Evolutionary conservation across 2,797 vertebrate species (phyloP), one percentile per base, ranked within the genome.

Genomic region (Parotocinclus haroldoi): DNA sequence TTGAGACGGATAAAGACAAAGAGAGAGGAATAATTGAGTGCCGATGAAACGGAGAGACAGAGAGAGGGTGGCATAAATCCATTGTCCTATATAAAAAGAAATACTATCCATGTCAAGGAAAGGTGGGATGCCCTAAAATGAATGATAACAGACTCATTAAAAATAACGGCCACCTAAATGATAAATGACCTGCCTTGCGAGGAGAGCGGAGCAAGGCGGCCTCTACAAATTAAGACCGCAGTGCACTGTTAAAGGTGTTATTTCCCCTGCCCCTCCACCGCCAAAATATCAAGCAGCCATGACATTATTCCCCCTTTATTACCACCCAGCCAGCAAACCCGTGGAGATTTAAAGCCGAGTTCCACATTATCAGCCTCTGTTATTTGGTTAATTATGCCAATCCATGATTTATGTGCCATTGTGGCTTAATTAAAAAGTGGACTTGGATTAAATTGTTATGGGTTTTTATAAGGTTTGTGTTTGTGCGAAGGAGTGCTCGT

Each of bases 131-230:
- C 86, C 88, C 87, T 91, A 91, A 91, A 91, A 92, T 91, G 89
- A 91, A 90, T 90, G 90, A 92, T 91, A 91, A 91, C 90, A 88
- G 89, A 86, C 88, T 92, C 90, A 91, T 92, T 91, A 92, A 92
- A 92, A 91, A 86, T 91, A 91, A 92, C 87, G 81, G 86, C 86
- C 78, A 69, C 76, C 85, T 85, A 85, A 85, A 87, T 90, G 90
- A 92, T 90, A 83, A 90, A 90, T 88, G 86, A 88, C 85, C 75
- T 14, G 79, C 75, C 85, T 85, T 65, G 80, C 80, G 81, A 87
- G 86, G 85, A 81, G 85, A 87, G 85, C 87, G 83, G 81, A 81
- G 80, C 83, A 85, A 85, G 85, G 85, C 80, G 84, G 84, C 86
- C 84, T 75, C 79, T 78, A 85, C 87, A 88, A 90, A 91, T 90